Conservation (phyloP, 2,888 invertebrate species). For the Tipula confusa region DNA sequence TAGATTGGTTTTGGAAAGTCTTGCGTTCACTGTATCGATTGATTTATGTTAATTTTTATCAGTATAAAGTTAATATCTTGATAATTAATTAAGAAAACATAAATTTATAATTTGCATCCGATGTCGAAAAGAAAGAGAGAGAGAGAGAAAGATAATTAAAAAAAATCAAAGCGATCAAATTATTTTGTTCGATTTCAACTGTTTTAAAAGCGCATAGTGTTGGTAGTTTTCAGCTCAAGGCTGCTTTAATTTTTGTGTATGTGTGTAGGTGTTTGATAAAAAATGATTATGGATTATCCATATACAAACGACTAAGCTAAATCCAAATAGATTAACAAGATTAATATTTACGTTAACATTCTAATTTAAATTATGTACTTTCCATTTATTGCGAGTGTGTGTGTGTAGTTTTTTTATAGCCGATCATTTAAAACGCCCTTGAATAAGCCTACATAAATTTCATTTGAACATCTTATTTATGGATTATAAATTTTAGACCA, state of each 20-base stretch:
- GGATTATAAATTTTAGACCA: neutral
- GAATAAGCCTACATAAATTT: neutral
- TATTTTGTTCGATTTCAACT: neutral
- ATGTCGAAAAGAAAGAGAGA: neutral
- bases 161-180: too few relatives aligned
- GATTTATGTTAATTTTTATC: neutral
- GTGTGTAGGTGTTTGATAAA: neutral
- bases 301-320: neutral
- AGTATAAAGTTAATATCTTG: neutral
- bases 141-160: neutral
- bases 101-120: neutral
- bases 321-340: neutral
- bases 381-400: neutral
- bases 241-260: neutral
- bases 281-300: neutral
- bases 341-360: neutral
- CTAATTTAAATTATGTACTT: constrained; percentile 5
- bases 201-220: neutral
- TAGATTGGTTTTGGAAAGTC: constrained; percentile 5
- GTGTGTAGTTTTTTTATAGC: neutral
- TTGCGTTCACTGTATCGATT: neutral
- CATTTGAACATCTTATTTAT: neutral
- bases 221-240: neutral
- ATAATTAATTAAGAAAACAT: neutral
- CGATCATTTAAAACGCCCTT: neutral